Base-by-base conservation (phyloP, 2,797 vertebrate genomes). In the Tamandua tetradactyla region DNA sequence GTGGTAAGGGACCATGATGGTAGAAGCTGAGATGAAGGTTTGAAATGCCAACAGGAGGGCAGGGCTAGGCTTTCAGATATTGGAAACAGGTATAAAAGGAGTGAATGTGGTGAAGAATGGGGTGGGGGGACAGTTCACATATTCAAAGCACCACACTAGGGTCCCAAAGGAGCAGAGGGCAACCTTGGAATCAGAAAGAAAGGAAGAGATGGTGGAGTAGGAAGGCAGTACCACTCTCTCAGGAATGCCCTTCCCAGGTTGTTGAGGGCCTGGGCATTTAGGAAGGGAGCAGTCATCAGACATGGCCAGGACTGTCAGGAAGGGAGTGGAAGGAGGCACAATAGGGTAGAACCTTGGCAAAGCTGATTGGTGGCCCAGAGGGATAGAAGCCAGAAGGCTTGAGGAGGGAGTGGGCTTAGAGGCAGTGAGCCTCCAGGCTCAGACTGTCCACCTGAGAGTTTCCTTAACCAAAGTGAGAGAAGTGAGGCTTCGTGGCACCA, bases 91-190 rank as follows among this genome's bases (percentile, higher is more conserved):
- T 55, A 69, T 81, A 18, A n/a, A 52, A 15, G 5, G 44, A 30
- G 6, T 2, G 13, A 57, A 13, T 15, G 0, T 0, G 8, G 10
- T 27, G 37, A 66, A 52, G 23, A 5, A 1, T 0, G 32, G 8
- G 15, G 35, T 47, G 23, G n/a, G 35, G 57, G 23, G n/a, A 9
- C 27, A 8, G 25, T 5, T 11, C 25, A 10, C 32, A 20, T 5
- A 15, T 7, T 2, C 47, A 37, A 55, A 61, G 47, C n/a, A n/a
- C 6, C 7, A 12, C 3, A 4, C 40, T 55, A 71, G 84, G 12
- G 40, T 40, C 44, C 8, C 27, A 37, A 30, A 89, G 22, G 52
- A 44, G 35, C 27, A 25, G 42, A 52, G 11, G 15, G 12, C 37
- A 37, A 55, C 30, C 40, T 47, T 32, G 23, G 61, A 23, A 20